Conservation (phyloP, 1,140 invertebrate genomes). For the Caerostris darwini region DNA sequence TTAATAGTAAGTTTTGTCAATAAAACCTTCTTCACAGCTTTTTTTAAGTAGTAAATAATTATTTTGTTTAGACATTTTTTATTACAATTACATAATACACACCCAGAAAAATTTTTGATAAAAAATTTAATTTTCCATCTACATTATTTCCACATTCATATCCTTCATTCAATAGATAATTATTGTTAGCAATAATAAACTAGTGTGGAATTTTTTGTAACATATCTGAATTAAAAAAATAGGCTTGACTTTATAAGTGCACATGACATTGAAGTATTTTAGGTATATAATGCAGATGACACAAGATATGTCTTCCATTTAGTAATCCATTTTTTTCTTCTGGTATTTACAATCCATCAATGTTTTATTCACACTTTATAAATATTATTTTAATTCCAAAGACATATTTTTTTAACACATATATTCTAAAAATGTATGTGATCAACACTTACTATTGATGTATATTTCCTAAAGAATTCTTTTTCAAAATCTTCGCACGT, state of each 20-base stretch:
- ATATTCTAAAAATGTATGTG: background rate
- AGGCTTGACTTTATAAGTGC: constrained; percentile 8
- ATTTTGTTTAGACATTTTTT: no score
- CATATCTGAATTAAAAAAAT: constrained; percentile 59
- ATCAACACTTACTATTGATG: constrained; percentile 15
- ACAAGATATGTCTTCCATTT: background rate
- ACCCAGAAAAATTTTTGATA: no score
- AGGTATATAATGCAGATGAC: background rate
- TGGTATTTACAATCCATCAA: background rate
- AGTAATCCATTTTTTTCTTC: background rate
- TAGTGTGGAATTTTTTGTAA: constrained; percentile 10
- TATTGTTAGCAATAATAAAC: background rate
- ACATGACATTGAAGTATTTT: background rate
- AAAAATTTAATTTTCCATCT: no score
- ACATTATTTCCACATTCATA: background rate
- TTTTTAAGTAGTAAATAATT: no score
- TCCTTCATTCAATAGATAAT: background rate
- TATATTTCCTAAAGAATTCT: constrained; percentile 51
- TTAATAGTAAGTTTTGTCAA: no score
- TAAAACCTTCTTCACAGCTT: no score
- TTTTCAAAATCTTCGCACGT: background rate
- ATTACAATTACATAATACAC: no score
- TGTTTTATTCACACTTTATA: background rate
- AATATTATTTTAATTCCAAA: background rate
- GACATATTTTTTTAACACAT: constrained; percentile 11